These are phyloP conservation scores for Narcine bancroftii DNA, from an alignment of 2,113 vertebrate species.

Conservation along the genomic window DNA sequence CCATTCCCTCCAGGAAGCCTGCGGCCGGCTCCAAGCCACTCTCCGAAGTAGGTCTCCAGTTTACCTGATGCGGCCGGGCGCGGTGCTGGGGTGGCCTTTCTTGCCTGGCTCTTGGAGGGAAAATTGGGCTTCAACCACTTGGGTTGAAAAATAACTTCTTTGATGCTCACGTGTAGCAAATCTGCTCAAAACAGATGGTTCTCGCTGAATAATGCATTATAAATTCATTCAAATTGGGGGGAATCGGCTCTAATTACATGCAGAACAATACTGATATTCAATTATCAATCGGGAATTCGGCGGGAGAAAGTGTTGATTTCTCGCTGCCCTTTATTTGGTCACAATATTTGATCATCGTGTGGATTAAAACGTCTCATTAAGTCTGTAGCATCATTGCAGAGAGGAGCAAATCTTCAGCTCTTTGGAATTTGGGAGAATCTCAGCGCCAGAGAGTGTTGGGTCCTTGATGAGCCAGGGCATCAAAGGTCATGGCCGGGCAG, in stretches of 20 bases:
- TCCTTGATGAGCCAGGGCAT: too few species aligned
- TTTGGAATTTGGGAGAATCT: too few species aligned
- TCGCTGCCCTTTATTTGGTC: background rate
- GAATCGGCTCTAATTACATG: background rate
- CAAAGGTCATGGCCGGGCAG: too few species aligned
- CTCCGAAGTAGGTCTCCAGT: slow-evolving; percentile 4
- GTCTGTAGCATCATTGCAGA: too few species aligned
- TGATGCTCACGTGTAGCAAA: background rate
- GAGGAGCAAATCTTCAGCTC: too few species aligned
- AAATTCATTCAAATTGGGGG: background rate
- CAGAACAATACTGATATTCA: background rate
- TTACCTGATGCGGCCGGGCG: too few species aligned
- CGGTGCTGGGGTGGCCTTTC: too few species aligned
- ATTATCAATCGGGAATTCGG: background rate
- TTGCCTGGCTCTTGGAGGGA: too few species aligned
- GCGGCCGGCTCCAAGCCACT: background rate
- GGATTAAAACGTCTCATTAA: too few species aligned
- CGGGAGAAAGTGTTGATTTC: background rate
- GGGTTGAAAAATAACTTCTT: background rate
- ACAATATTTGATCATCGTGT: too few species aligned
- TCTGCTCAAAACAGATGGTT: background rate
- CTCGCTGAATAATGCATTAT: background rate
- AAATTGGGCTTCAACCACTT: background rate
- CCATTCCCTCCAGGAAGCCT: background rate
- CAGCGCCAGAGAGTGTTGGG: too few species aligned